These are phyloP conservation scores for Aradus depressus DNA, from an alignment of 2,888 invertebrate species.

Conservation along the genomic window DNA sequence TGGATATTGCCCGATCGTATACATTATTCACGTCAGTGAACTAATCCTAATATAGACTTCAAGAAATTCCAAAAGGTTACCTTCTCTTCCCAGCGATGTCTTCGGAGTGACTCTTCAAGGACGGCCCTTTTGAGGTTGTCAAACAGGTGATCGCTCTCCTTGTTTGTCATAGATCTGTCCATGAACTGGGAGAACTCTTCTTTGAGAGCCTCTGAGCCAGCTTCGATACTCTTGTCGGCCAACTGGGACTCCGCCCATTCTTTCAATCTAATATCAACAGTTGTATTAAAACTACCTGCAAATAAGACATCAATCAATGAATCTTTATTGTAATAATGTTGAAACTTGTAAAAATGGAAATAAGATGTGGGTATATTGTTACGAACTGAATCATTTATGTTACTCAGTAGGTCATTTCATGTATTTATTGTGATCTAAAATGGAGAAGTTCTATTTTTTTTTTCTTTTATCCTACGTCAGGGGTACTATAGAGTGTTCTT, in stretches of 20 bases:
- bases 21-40: too few relatives aligned
- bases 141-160: constrained; percentile 62
- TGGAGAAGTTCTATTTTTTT: too few relatives aligned
- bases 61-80: constrained; percentile 38
- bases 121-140: constrained; percentile 80
- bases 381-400: too few relatives aligned
- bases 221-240: constrained; percentile 72
- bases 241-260: constrained; percentile 92
- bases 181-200: constrained; percentile 60
- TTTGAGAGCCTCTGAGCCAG: constrained; percentile 74
- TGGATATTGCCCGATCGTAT: too few relatives aligned
- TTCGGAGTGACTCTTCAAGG: constrained; percentile 69
- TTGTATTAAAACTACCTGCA: constrained; percentile 70
- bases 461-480: too few relatives aligned
- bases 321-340: too few relatives aligned
- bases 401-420: too few relatives aligned
- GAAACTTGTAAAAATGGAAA: too few relatives aligned
- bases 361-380: too few relatives aligned
- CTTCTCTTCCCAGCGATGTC: constrained; percentile 92
- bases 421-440: too few relatives aligned
- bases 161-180: constrained; percentile 38
- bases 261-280: constrained; percentile 86
- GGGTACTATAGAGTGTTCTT: too few relatives aligned
- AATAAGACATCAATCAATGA: constrained; percentile 10
- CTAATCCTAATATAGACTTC: too few relatives aligned